phyloP scores from a whole-genome alignment of 23 tunicate genomes.

The Styela clava region DNA sequence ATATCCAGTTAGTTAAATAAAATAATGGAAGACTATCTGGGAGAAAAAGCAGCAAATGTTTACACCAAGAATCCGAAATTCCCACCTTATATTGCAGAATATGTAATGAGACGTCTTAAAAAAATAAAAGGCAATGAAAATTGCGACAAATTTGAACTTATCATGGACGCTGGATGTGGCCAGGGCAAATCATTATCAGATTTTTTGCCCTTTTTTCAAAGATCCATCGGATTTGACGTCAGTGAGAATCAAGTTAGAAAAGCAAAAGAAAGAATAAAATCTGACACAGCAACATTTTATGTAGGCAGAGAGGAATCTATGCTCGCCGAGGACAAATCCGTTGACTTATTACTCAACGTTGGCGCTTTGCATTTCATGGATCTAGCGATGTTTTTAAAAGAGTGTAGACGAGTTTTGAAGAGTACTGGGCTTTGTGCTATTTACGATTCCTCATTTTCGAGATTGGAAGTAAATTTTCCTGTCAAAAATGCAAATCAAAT shows the following conservation, averaged over 20 bases:
- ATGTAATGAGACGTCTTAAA: background rate
- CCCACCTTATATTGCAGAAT: background rate
- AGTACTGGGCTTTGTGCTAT: background rate
- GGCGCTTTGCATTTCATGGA: constrained; percentile 2
- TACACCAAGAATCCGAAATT: no score
- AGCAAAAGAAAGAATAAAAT: background rate
- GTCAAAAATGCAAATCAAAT: background rate
- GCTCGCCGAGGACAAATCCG: background rate
- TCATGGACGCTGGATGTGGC: constrained; percentile 9
- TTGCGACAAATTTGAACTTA: background rate
- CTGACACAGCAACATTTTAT: background rate
- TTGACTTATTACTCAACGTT: background rate
- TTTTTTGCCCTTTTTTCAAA: background rate
- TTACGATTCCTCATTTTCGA: background rate
- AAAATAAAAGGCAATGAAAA: no score
- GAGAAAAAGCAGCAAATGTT: no score
- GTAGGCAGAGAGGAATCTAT: background rate
- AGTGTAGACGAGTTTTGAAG: background rate
- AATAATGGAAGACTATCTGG: no score
- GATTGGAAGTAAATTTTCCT: no score
- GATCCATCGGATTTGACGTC: background rate
- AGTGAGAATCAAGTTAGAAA: background rate
- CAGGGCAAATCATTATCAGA: background rate
- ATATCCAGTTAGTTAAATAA: no score
- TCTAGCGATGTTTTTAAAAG: background rate